Evolutionary conservation across 2,113 vertebrate species (phyloP), one percentile per base, ranked within the genome.

Genomic region (Dipodomys stephensi): DNA sequence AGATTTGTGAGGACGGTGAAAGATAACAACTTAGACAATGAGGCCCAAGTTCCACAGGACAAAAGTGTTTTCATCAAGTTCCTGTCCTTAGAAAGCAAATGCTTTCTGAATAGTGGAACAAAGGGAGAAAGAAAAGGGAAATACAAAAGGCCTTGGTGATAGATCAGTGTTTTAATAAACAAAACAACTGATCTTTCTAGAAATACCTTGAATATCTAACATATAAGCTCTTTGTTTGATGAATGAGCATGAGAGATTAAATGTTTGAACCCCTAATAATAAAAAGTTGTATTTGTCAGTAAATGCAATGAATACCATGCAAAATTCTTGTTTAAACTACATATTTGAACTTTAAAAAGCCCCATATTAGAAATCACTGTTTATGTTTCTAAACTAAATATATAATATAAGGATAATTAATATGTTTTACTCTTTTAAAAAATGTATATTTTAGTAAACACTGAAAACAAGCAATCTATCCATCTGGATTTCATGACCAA

Each of bases 61-160:
- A 69, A 65, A 81, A 81, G 83, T 18, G 11, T 81, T 83, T 74
- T 71, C 86, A 83, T 57, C 16, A 57, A 60, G 93, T 83, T 94
- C 53, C 76, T 92, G 23, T 88, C 23, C n/a, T 62, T 12, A 4
- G 25, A 92, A 94, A 87, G 60, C 60, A 94, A 96, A 78, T 57
- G 62, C 19, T 88, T 95, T 93, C 67, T 94, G 88, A 83, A 87
- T 64, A 49, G 69, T 49, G 46, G 79, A 81, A 32, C 2, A 28
- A 0, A 22, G 22, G 27, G 39, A 35, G 5, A 23, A 32, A 18
- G 30, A n/a, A 65, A 77, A 25, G 1, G 11, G 32, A 28, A 62
- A 1, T 6, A 30, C 9, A n/a, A 18, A 72, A 80, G 86, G 13
- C 60, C 79, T 83, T 79, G 64, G 73, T 23, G 32, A 62, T 20